These are phyloP conservation scores for Thunnus maccoyii DNA, from an alignment of 2,113 vertebrate genomes.

Conservation along the genomic window DNA sequence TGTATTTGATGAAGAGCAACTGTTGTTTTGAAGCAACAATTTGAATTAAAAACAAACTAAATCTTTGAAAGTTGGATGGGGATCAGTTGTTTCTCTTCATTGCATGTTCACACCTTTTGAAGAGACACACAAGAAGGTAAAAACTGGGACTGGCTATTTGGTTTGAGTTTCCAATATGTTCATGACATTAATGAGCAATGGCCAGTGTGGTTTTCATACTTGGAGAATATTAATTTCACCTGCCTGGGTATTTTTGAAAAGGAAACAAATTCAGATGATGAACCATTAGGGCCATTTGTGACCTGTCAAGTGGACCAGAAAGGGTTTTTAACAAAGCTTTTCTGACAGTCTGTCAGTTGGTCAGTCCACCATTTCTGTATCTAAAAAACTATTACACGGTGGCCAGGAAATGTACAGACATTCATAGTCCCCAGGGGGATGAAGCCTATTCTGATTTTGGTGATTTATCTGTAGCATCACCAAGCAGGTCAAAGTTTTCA, in stretches of 20 bases:
- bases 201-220: not conserved
- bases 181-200: not conserved
- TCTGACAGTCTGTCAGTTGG: too few relatives aligned
- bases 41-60: constrained; percentile 52
- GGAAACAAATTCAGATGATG: too few relatives aligned
- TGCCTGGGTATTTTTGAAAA: not conserved
- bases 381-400: too few relatives aligned
- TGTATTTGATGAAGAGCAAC: constrained; percentile 30
- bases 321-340: too few relatives aligned
- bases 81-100: not conserved
- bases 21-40: constrained; percentile 26
- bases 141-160: not conserved
- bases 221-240: not conserved
- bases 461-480: too few relatives aligned
- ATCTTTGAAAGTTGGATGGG: not conserved
- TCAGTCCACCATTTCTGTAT: too few relatives aligned
- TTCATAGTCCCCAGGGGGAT: too few relatives aligned
- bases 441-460: too few relatives aligned
- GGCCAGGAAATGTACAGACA: too few relatives aligned
- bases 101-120: not conserved
- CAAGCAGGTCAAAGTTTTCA: too few relatives aligned
- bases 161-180: not conserved
- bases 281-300: too few relatives aligned
- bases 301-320: too few relatives aligned
- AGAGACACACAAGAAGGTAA: not conserved